Conservation (phyloP, 2,113 vertebrate species). For the Gadus macrocephalus region DNA sequence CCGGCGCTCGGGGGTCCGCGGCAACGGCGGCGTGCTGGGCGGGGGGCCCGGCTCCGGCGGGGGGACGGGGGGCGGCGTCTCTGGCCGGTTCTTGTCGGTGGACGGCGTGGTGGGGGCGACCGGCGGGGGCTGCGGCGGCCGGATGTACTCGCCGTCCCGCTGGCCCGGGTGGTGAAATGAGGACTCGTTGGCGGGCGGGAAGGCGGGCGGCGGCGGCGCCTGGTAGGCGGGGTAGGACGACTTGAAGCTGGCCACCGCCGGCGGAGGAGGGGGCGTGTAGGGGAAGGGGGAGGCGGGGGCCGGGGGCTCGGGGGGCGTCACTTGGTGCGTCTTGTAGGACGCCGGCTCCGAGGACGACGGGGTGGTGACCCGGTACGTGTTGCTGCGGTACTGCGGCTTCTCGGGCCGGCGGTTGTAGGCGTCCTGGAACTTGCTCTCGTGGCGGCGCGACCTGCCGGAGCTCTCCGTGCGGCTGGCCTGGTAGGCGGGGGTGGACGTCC, state of each 20-base stretch:
- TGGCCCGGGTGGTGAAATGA: constrained; percentile 73
- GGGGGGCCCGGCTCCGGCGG: constrained; percentile 75
- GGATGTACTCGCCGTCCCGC: constrained; percentile 81
- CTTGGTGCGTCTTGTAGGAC: constrained; percentile 80
- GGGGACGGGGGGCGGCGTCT: constrained; percentile 81
- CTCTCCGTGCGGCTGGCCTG: constrained; percentile 79
- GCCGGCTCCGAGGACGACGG: constrained; percentile 67
- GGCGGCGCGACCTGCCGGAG: constrained; percentile 83
- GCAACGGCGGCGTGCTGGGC: constrained; percentile 66
- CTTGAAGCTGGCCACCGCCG: constrained; percentile 79
- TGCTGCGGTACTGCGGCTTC: constrained; percentile 73
- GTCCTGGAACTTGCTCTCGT: constrained; percentile 90
- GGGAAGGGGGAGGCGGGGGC: constrained; percentile 54
- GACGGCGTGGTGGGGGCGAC: constrained; percentile 44
- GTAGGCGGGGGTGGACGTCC: constrained; percentile 89
- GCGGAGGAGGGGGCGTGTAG: constrained; percentile 75
- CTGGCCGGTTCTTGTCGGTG: constrained; percentile 80
- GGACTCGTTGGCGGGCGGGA: constrained; percentile 76
- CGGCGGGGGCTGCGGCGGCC: constrained; percentile 67
- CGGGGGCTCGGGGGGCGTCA: constrained; percentile 73
- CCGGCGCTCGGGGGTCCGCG: constrained; percentile 81
- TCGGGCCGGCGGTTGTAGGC: constrained; percentile 92
- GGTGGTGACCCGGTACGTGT: constrained; percentile 67
- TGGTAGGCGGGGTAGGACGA: constrained; percentile 88
- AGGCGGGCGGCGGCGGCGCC: constrained; percentile 76